Conservation (phyloP, 1,140 invertebrate genomes). For the Papilio dardanus region DNA sequence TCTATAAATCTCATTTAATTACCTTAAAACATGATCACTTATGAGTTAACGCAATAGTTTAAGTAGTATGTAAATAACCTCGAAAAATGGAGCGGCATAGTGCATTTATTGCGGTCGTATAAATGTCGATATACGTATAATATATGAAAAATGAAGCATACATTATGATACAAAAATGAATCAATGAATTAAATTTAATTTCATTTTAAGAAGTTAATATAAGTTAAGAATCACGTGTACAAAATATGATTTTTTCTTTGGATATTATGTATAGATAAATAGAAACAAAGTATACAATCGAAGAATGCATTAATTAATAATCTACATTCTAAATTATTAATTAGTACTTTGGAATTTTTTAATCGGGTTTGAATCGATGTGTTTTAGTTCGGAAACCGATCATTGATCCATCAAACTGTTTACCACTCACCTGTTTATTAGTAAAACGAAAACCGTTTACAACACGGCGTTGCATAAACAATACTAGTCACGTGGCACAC, state of each 20-base stretch:
- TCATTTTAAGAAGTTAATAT: too few species aligned
- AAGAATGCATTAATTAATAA: neutral
- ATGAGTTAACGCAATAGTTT: neutral
- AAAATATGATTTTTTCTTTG: too few species aligned
- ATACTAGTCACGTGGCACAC: slow-evolving; percentile 1
- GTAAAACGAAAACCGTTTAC: slow-evolving; percentile 36
- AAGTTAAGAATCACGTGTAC: too few species aligned
- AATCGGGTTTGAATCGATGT: neutral
- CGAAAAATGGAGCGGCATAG: neutral
- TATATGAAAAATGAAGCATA: too few species aligned
- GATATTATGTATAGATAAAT: too few species aligned
- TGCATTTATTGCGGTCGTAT: neutral
- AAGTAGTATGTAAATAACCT: slow-evolving; percentile 11
- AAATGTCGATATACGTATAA: too few species aligned
- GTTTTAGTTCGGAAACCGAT: neutral
- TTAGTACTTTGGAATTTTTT: neutral
- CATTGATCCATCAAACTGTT: neutral
- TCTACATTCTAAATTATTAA: too few species aligned
- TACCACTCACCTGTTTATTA: slow-evolving; percentile 32
- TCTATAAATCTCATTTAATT: slow-evolving; percentile 17
- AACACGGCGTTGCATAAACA: slow-evolving; percentile 33
- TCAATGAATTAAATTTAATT: too few species aligned
- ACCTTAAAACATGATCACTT: neutral
- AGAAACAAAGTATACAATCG: neutral
- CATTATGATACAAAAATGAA: too few species aligned